Conservation (phyloP, 2,888 invertebrate genomes). For the Dryobota labecula region DNA sequence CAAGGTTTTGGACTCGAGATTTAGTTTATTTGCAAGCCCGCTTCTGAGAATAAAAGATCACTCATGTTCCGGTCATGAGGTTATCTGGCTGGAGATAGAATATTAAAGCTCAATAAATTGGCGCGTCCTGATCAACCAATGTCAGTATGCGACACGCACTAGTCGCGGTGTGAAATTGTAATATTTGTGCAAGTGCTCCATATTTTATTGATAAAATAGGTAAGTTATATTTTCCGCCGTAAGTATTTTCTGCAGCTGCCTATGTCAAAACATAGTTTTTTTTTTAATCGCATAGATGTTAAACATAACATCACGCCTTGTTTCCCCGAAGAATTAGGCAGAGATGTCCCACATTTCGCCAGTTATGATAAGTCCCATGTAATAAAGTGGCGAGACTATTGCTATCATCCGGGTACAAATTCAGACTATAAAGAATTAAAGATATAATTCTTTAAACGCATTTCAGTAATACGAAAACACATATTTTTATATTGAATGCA, state of each 20-base stretch:
- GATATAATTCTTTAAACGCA: background rate
- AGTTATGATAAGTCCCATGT: too few relatives aligned
- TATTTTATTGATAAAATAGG: constrained; percentile 52
- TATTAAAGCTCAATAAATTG: constrained; percentile 86
- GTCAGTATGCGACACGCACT: constrained; percentile 76
- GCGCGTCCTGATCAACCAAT: constrained; percentile 73
- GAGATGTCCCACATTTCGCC: too few relatives aligned
- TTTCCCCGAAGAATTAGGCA: too few relatives aligned
- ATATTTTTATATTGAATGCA: background rate
- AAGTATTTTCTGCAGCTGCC: background rate
- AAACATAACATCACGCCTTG: too few relatives aligned
- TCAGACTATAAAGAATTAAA: too few relatives aligned
- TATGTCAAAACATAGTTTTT: background rate
- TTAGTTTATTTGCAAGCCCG: constrained; percentile 76
- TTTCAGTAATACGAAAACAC: background rate
- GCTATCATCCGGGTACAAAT: too few relatives aligned
- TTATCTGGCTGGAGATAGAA: constrained; percentile 83
- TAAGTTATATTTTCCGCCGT: constrained; percentile 52
- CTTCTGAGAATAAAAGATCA: constrained; percentile 85
- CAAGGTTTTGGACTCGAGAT: constrained; percentile 70
- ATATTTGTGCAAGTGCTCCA: constrained; percentile 57
- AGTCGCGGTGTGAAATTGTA: constrained; percentile 66
- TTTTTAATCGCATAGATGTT: too few relatives aligned
- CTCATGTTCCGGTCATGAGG: constrained; percentile 80
- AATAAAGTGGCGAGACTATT: too few relatives aligned